Base-by-base conservation (phyloP, 2,888 invertebrate species). In the Ophioninae sp. region DNA sequence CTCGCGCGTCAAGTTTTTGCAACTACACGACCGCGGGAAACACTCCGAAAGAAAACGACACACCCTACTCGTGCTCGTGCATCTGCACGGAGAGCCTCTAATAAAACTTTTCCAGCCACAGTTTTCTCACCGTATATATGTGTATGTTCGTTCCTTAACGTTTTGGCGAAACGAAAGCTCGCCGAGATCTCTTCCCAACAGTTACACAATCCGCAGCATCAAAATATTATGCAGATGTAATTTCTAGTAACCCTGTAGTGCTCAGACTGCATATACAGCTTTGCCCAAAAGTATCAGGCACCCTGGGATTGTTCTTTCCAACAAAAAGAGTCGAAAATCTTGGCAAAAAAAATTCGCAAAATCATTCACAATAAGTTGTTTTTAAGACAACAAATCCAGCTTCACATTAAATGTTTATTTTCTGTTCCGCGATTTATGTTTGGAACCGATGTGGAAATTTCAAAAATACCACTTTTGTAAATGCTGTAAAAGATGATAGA, bases 211-310 rank as follows among this genome's bases (percentile, higher is more conserved):
- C 90, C 87, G 86, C 87, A 88, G 89, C 90, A 90, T 89, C 89
- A 88, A 89, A 89, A 90, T 90, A 90, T 89, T 90, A 90, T 90
- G 90, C 90, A 90, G 90, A 90, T 90, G 89, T 89, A 89, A 90
- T 90, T 90, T 90, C 88, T 88, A 88, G 89, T 89, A 89, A 90
- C 88, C 90, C 89, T 88, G 89, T 89, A 80, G 84, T 57, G 59
- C 41, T 20, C 50, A 10, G 17, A 1, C 39, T 59, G 62, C 56
- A 39, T 37, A 23, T 7, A 62, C 68, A 59, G 21, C 64, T 59
- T n/a, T n/a, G n/a, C n/a, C n/a, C n/a, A n/a, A n/a, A n/a, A n/a
- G n/a, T n/a, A n/a, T n/a, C n/a, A n/a, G n/a, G n/a, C n/a, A n/a
- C n/a, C n/a, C n/a, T n/a, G n/a, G n/a, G n/a, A n/a, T n/a, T n/a